phyloP scores from a whole-genome alignment of 2,113 vertebrate genomes.

The Leptobrachium leishanense region DNA sequence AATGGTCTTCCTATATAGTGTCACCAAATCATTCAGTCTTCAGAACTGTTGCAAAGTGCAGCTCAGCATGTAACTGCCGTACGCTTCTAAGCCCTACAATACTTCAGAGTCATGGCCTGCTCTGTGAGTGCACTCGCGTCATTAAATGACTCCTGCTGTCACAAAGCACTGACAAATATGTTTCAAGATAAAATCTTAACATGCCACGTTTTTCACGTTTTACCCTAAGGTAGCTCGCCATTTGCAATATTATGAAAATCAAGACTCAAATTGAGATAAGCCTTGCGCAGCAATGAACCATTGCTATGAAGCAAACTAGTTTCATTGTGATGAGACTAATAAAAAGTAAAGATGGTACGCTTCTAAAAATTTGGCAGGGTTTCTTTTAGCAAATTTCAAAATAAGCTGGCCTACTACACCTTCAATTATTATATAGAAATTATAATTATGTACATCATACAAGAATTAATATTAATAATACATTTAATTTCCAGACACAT shows the following conservation, averaged over 20 bases:
- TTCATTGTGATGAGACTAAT: conserved; percentile 43
- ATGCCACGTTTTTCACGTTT: conserved; percentile 42
- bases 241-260: conserved; percentile 49
- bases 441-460: background rate
- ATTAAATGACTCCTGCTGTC: conserved; percentile 49
- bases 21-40: conserved; percentile 20
- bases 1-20: conserved; percentile 3
- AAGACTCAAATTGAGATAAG: conserved; percentile 48
- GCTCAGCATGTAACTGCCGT: conserved; percentile 16
- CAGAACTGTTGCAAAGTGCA: conserved; percentile 24
- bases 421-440: conserved; percentile 15
- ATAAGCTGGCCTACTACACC: conserved; percentile 24
- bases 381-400: conserved; percentile 25
- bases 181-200: conserved; percentile 48
- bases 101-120: conserved; percentile 27
- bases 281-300: conserved; percentile 36
- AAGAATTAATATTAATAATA: background rate
- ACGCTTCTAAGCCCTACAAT: conserved; percentile 17
- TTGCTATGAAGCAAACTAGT: conserved; percentile 38
- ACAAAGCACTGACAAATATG: conserved; percentile 44
- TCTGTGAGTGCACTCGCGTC: conserved; percentile 30
- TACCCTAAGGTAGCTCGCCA: conserved; percentile 40
- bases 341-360: conserved; percentile 31
- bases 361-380: conserved; percentile 17
- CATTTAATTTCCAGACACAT: no score